phyloP scores from a whole-genome alignment of 2,888 invertebrate species.

The Acronicta alni region DNA sequence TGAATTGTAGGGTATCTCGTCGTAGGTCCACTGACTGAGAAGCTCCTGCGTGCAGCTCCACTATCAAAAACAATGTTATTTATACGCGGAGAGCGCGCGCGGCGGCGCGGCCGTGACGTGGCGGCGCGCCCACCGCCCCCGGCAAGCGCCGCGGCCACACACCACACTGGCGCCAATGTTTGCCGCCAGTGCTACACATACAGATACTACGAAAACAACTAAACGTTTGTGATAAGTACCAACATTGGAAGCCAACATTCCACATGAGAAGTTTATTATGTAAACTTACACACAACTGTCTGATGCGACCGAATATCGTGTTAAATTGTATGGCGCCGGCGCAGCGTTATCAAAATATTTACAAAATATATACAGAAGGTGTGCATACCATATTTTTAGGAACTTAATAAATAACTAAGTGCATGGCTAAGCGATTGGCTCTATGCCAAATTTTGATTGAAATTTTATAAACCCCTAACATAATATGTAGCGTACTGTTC shows the following conservation, averaged over 20 bases:
- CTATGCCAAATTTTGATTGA: too few species aligned
- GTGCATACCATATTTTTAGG: neutral
- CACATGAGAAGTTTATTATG: slow-evolving; percentile 20
- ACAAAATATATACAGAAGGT: neutral
- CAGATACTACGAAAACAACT: neutral
- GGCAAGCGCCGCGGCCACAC: slow-evolving; percentile 9
- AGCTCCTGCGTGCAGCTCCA: neutral
- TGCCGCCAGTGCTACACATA: slow-evolving; percentile 2
- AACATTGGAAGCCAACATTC: slow-evolving; percentile 13
- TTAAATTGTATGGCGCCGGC: neutral
- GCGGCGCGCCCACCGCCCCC: slow-evolving; percentile 47
- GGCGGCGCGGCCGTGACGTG: slow-evolving; percentile 28
- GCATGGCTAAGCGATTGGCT: too few species aligned
- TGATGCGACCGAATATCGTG: neutral
- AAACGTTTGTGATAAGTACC: slow-evolving; percentile 13
- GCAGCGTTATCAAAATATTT: neutral
- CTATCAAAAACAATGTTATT: neutral
- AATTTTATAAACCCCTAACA: too few species aligned
- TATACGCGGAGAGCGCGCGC: neutral
- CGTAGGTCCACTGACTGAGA: neutral
- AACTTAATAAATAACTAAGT: neutral
- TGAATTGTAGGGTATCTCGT: neutral
- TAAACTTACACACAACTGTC: slow-evolving; percentile 10
- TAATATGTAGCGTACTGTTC: too few species aligned
- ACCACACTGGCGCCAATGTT: slow-evolving; percentile 30